Evolutionary conservation across 2,888 invertebrate genomes (phyloP).

Genomic region (Antheraea yamamai): DNA sequence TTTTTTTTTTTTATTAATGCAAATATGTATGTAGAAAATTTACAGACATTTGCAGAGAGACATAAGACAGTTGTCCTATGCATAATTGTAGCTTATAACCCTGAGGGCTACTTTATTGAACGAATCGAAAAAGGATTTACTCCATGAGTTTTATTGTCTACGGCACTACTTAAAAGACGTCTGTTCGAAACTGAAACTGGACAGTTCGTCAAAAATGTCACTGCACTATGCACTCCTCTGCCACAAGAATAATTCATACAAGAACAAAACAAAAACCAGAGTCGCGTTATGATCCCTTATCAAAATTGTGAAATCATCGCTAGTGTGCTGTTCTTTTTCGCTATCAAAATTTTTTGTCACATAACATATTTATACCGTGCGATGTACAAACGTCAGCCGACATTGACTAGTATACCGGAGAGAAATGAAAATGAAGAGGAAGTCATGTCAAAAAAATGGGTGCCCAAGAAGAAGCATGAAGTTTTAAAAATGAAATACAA

Average conservation of each 20-base stretch:
- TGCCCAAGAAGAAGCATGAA: constrained; percentile 74
- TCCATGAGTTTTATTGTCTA: background rate
- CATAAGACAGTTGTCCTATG: too few species aligned
- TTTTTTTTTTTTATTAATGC: too few species aligned
- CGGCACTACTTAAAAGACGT: background rate
- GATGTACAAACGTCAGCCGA: constrained; percentile 48
- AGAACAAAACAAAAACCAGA: constrained; percentile 41
- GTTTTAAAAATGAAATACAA: constrained; percentile 74
- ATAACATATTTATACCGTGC: constrained; percentile 33
- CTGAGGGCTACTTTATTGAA: too few species aligned
- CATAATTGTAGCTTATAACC: too few species aligned
- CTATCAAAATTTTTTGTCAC: constrained; percentile 58
- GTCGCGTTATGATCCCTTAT: constrained; percentile 62
- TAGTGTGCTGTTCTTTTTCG: constrained; percentile 54
- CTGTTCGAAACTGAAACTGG: constrained; percentile 3
- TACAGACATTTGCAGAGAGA: too few species aligned
- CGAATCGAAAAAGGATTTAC: background rate
- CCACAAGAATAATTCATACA: constrained; percentile 34
- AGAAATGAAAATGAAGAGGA: constrained; percentile 55
- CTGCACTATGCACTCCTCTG: constrained; percentile 51
- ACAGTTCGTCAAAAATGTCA: constrained; percentile 49
- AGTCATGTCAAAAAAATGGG: constrained; percentile 57
- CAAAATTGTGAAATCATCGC: constrained; percentile 62
- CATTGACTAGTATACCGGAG: constrained; percentile 62
- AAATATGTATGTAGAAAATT: too few species aligned